Base-by-base conservation (phyloP, 2,797 vertebrate genomes). In the Enteromius viviparus region DNA sequence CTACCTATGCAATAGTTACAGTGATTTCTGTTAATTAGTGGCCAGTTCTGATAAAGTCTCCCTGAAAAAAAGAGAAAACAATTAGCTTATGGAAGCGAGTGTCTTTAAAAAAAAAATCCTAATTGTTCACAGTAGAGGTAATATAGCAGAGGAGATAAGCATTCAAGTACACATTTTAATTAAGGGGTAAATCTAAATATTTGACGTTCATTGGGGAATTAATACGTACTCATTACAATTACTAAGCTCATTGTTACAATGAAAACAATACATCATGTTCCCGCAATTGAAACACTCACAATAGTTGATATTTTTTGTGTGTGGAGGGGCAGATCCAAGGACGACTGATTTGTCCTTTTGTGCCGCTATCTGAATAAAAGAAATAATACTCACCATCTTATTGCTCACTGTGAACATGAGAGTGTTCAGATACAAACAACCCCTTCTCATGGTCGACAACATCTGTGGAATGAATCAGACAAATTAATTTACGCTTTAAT, bases 21-120 rank as follows among this genome's bases (percentile, higher is more conserved):
- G 93, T 60, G 93, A 95, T 95, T 94, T 92, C 94, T 91, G 91
- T 94, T 95, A 94, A 95, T 95, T 95, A 95, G 92, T 91, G 90
- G 87, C 87, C 89, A 62, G 91, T 91, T 90, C 88, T 90, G 94
- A 95, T 95, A 94, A 95, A 94, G 91, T 94, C 94, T 94, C 91
- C 91, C 90, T 88, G 91, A 95, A 94, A 83, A 69, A 80, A 93
- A 94, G 93, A 91, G 93, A 94, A 94, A 94, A 95, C 93, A 95
- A 95, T 94, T 94, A 95, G 92, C 89, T 91, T 93, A 93, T 88
- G 87, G 90, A 93, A 91, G 94, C 91, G 91, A 93, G 91, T 92
- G 92, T 93, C 91, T 93, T 91, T 92, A 91, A 94, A 88, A 84
- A 91, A 93, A 94, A 86, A 85, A 91, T 91, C 88, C 90, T 92